phyloP scores from a whole-genome alignment of 2,888 invertebrate genomes.

The Augochlorella aurata region DNA sequence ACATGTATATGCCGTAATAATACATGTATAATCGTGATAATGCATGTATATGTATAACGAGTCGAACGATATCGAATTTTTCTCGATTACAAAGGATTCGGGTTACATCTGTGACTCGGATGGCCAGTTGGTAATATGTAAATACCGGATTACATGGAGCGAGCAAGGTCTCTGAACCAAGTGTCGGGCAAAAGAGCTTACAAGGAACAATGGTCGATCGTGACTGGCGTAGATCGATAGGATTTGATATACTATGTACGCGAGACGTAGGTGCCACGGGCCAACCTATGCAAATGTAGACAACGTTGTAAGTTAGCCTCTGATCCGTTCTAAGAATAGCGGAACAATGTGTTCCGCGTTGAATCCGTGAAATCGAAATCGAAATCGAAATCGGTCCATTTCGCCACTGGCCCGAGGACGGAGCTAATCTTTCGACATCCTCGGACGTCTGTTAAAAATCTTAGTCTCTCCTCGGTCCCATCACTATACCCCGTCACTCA shows the following conservation, averaged over 20 bases:
- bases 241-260: conserved; percentile 45
- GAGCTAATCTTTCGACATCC: not conserved
- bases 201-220: conserved; percentile 63
- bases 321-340: conserved; percentile 51
- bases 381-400: not conserved
- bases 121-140: conserved; percentile 54
- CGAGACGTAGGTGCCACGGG: conserved; percentile 27
- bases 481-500: too few relatives aligned
- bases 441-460: not conserved
- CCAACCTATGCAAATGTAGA: conserved; percentile 52
- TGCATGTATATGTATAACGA: too few relatives aligned
- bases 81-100: not conserved
- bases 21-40: too few relatives aligned
- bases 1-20: too few relatives aligned
- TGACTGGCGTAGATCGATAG: conserved; percentile 63
- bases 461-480: not conserved
- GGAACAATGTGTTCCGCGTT: conserved; percentile 38
- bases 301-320: conserved; percentile 48
- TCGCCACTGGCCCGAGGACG: conserved; percentile 25
- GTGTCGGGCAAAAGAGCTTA: conserved; percentile 52
- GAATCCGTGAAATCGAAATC: conserved; percentile 49
- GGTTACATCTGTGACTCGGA: not conserved
- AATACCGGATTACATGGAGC: conserved; percentile 60
- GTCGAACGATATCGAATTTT: conserved; percentile 3
- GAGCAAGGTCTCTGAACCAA: conserved; percentile 50